Percentiles rank a stretch among this genome's conserved stretches.
phyloP scores from a whole-genome alignment of 2,113 vertebrate genomes.

The Isurus oxyrinchus region DNA sequence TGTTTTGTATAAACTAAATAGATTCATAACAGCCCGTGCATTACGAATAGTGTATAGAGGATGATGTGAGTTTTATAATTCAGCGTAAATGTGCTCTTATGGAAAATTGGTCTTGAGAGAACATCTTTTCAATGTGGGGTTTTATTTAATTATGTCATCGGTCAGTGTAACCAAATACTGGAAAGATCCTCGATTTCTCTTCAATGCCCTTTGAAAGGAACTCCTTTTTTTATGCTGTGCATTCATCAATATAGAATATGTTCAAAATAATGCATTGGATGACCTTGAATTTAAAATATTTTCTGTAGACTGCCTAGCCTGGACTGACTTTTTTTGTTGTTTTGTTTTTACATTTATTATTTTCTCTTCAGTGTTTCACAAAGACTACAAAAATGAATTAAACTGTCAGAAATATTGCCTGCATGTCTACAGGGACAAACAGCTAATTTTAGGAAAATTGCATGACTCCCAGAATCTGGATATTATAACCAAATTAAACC shows the following conservation, averaged over 20 bases:
- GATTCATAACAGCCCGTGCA: neutral
- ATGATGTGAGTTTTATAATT: neutral
- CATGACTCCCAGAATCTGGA: slow-evolving; percentile 3
- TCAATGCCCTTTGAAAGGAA: neutral
- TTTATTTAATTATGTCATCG: neutral
- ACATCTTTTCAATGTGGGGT: neutral
- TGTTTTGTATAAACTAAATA: neutral
- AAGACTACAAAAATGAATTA: neutral
- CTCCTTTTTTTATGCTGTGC: neutral
- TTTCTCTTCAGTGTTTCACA: neutral
- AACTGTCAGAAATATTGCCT: neutral
- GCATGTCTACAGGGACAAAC: neutral
- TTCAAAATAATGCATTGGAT: neutral
- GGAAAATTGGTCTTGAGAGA: neutral
- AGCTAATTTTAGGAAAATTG: slow-evolving; percentile 14
- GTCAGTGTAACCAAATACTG: neutral
- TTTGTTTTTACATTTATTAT: neutral
- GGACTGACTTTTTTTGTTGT: neutral
- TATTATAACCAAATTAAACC: neutral
- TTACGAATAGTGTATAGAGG: neutral
- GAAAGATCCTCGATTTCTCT: neutral
- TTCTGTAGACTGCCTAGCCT: neutral
- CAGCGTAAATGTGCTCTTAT: neutral
- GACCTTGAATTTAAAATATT: slow-evolving; percentile 19
- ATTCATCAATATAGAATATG: neutral